Conservation (phyloP, 2,888 invertebrate genomes). For the Harpagoxenus sublaevis region DNA sequence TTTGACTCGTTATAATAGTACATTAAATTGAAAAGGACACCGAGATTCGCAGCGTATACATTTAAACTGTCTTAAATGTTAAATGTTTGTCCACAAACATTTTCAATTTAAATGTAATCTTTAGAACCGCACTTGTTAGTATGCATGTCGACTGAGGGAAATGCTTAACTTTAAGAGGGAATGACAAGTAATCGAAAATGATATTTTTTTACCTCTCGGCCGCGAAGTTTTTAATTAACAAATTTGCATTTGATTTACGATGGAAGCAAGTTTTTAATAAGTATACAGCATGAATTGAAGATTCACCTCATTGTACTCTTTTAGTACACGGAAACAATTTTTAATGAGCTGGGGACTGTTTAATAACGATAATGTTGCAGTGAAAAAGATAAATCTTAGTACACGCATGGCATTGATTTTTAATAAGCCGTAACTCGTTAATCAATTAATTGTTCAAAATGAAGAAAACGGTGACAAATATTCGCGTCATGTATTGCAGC, state of each 20-base stretch:
- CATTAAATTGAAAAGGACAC: conserved; percentile 26
- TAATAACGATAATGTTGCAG: neutral
- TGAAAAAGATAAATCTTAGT: neutral
- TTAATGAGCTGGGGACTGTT: neutral
- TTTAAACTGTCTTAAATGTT: neutral
- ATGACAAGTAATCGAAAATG: conserved; percentile 34
- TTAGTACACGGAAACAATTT: conserved; percentile 20
- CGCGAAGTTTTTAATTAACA: conserved; percentile 59
- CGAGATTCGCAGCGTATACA: neutral
- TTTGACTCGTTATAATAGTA: conserved; percentile 22
- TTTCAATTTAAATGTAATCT: conserved; percentile 61
- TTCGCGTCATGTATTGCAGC: neutral
- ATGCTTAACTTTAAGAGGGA: conserved; percentile 19
- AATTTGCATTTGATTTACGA: conserved; percentile 51
- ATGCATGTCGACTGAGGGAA: conserved; percentile 23
- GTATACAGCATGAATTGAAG: neutral
- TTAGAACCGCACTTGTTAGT: conserved; percentile 45
- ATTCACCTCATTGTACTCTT: conserved; percentile 1
- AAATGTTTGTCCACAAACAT: neutral
- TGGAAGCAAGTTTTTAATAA: conserved; percentile 47
- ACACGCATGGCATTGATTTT: neutral
- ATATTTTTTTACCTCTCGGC: conserved; percentile 31
- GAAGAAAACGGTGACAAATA: neutral
- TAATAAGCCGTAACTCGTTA: neutral
- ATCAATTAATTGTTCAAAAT: neutral